Percentiles rank a stretch among this genome's conserved stretches.
Conservation (phyloP, 2,888 invertebrate genomes). For the Lagria hirta region DNA sequence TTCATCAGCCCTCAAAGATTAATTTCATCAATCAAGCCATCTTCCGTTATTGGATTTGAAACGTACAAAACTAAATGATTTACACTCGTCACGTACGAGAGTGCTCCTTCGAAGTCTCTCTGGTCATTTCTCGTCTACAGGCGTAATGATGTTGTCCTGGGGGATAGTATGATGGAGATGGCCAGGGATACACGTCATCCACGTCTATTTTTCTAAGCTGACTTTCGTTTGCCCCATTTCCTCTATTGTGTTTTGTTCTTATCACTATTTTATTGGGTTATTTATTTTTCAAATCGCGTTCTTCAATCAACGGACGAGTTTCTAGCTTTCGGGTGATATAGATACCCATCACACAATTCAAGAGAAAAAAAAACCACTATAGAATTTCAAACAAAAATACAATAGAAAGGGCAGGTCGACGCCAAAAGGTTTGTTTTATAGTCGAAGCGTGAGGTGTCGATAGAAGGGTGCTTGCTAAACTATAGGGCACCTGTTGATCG, state of each 20-base stretch:
- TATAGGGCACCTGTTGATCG: conserved; percentile 29
- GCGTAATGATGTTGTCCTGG: conserved; percentile 29
- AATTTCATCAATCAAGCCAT: conserved; percentile 9
- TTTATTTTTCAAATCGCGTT: conserved; percentile 28
- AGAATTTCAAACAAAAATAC: no score
- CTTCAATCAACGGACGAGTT: conserved; percentile 20
- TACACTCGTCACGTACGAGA: background rate
- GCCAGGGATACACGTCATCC: conserved; percentile 33
- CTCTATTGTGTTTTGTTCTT: conserved; percentile 25
- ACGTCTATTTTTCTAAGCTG: conserved; percentile 31
- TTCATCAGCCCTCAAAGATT: conserved; percentile 1
- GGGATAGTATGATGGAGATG: conserved; percentile 35
- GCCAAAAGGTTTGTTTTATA: conserved; percentile 19
- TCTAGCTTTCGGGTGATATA: no score
- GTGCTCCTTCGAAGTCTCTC: conserved; percentile 23
- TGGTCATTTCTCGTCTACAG: conserved; percentile 32
- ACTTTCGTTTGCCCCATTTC: conserved; percentile 25
- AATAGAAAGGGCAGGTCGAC: no score
- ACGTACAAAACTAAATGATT: background rate
- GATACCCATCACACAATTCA: no score
- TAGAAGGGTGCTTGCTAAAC: conserved; percentile 24
- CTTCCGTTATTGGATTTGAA: conserved; percentile 15
- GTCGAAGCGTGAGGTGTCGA: conserved; percentile 30
- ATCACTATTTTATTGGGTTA: conserved; percentile 30
- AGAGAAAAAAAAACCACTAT: no score